Evolutionary conservation across 1,140 invertebrate genomes (phyloP), one percentile per base, ranked within the genome.

Genomic region (Colletes latitarsis): DNA sequence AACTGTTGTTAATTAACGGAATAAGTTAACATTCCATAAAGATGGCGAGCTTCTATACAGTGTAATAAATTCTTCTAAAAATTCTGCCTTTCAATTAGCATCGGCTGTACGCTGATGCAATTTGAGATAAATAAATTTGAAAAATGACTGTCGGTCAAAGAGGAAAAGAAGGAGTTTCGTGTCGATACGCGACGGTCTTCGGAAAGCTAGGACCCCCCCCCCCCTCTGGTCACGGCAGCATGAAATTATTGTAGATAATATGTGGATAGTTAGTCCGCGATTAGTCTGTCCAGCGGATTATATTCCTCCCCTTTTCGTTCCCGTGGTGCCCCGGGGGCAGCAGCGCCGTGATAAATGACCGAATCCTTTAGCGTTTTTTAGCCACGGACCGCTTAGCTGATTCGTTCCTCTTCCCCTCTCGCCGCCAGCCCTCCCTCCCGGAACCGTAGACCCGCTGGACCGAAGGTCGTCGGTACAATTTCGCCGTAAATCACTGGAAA

Each of bases 381-480:
- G 82, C 88, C 84, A 77, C 85, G 85, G 80, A 88, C 67, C 82
- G 77, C 74, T 83, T 85, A 85, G 82, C 64, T 70, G 60, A 88
- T 80, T 55, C 87, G 60, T 72, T 81, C 62, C 71, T 17, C 43
- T 55, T 46, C 9, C 19, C 53, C 1, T 6, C 5, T 9, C 68
- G 43, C 75, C 81, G 84, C 77, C 78, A 82, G 75, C 68, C 72
- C 81, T 88, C 85, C 81, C 84, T 88, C 85, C 81, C 84, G 58
- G 63, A 81, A 71, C 68, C 83, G 57, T 21, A 55, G 49, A 55
- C 62, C 64, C 52, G 57, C 74, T 77, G 88, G 83, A 49, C 81
- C 92, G 90, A 93, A 93, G 92, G 92, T 93, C 92, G 89, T 83
- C 86, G 90, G 87, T 81, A 92, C 92, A 92, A 93, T 93, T 93